phyloP scores from a whole-genome alignment of 1,140 invertebrate species.

The Octopus bimaculoides region DNA sequence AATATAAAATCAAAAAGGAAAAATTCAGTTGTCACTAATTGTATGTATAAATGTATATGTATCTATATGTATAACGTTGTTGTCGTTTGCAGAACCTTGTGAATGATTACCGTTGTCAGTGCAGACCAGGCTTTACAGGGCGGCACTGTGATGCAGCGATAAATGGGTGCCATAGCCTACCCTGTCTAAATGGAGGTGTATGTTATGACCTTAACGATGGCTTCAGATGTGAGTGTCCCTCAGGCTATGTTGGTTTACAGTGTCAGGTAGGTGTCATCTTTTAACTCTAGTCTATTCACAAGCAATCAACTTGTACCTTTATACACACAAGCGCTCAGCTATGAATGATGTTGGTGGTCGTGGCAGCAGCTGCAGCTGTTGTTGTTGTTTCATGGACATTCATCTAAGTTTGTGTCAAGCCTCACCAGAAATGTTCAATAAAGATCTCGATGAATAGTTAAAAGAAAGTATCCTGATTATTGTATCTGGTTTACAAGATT shows the following conservation, averaged over 20 bases:
- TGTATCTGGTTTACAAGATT: too few species aligned
- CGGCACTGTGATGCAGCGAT: constrained; percentile 17
- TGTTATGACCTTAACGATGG: constrained; percentile 48
- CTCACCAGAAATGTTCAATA: not conserved
- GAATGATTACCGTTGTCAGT: constrained; percentile 67
- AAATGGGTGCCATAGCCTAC: constrained; percentile 11
- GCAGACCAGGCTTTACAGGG: constrained; percentile 73
- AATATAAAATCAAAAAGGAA: not conserved
- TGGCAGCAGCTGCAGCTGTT: constrained; percentile 59
- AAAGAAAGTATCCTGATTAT: too few species aligned
- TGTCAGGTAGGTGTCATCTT: constrained; percentile 62
- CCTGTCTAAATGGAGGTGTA: constrained; percentile 1
- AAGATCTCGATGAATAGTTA: not conserved
- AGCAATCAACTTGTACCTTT: constrained; percentile 90
- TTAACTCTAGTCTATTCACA: constrained; percentile 89
- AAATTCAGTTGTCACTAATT: not conserved
- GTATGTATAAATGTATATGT: not conserved
- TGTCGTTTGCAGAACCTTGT: constrained; percentile 61
- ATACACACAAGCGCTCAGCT: constrained; percentile 65
- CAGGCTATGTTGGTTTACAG: constrained; percentile 62
- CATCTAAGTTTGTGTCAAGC: not conserved
- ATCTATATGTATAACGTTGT: not conserved
- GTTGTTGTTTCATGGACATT: not conserved
- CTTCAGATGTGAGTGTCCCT: constrained; percentile 71
- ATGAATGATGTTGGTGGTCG: constrained; percentile 57